Conservation (phyloP, 1,140 invertebrate species). For the Leptopilina boulardi region DNA sequence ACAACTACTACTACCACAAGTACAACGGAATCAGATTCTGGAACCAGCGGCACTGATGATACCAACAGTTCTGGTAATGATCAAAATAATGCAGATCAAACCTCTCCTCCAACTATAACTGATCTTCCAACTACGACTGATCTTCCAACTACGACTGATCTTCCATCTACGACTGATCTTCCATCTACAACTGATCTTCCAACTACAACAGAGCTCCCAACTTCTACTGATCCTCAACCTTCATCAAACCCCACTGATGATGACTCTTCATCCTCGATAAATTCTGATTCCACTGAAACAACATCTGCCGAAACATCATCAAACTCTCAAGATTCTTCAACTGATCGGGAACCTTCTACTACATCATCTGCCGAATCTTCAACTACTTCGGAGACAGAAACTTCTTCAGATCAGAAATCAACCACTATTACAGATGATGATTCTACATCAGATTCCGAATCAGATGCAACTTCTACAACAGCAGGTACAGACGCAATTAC, state of each 20-base stretch:
- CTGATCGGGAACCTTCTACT: background rate
- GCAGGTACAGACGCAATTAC: background rate
- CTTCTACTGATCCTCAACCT: background rate
- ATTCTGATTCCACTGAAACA: background rate
- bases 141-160: background rate
- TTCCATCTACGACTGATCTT: background rate
- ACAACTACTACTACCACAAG: background rate
- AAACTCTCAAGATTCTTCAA: background rate
- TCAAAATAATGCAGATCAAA: background rate
- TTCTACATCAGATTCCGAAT: background rate
- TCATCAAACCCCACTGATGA: background rate
- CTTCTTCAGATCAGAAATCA: background rate
- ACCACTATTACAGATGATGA: background rate
- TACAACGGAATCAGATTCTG: background rate
- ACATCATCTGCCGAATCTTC: background rate
- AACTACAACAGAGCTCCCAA: background rate
- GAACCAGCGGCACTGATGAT: too few species aligned
- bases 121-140: too few species aligned
- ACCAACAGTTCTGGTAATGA: constrained; percentile 35
- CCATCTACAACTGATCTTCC: background rate
- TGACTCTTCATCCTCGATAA: background rate
- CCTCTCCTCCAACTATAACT: too few species aligned
- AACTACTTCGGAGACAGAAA: background rate
- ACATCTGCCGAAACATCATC: background rate
- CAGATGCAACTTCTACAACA: background rate